Evolutionary conservation across 2,113 vertebrate genomes (phyloP).

Genomic region (Onychostoma macrolepis): DNA sequence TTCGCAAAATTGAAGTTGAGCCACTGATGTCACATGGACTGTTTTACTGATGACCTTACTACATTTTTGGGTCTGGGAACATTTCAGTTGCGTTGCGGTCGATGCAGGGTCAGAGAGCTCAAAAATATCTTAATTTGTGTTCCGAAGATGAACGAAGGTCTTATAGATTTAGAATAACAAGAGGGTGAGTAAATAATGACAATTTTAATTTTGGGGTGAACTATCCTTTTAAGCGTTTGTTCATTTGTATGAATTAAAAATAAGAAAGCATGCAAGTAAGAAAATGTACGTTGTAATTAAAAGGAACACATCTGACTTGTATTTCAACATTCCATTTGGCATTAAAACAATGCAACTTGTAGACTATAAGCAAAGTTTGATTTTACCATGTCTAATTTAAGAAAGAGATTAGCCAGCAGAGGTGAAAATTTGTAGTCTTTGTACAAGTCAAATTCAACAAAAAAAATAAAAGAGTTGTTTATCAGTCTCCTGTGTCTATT

Average conservation of each 20-base stretch:
- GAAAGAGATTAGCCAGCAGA: background rate
- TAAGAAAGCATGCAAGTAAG: background rate
- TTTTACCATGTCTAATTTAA: background rate
- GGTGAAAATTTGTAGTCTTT: background rate
- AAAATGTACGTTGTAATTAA: background rate
- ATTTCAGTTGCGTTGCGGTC: no score
- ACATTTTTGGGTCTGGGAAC: no score
- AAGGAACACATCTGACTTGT: background rate
- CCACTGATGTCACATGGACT: no score
- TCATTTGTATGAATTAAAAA: background rate
- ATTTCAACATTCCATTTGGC: constrained; percentile 15
- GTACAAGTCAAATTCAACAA: background rate
- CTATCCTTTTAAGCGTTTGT: background rate
- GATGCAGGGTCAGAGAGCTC: no score
- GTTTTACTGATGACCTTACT: no score
- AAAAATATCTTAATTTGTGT: no score
- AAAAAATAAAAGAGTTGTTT: background rate
- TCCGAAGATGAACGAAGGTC: no score
- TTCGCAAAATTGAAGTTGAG: no score
- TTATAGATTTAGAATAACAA: no score
- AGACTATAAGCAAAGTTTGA: background rate
- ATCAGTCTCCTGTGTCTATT: background rate
- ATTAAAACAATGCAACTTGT: background rate
- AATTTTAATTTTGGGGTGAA: background rate
- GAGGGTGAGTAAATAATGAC: no score